Evolutionary conservation across 2,797 vertebrate species (phyloP), one percentile per base, ranked within the genome.

Genomic region (Spinus pinus): DNA sequence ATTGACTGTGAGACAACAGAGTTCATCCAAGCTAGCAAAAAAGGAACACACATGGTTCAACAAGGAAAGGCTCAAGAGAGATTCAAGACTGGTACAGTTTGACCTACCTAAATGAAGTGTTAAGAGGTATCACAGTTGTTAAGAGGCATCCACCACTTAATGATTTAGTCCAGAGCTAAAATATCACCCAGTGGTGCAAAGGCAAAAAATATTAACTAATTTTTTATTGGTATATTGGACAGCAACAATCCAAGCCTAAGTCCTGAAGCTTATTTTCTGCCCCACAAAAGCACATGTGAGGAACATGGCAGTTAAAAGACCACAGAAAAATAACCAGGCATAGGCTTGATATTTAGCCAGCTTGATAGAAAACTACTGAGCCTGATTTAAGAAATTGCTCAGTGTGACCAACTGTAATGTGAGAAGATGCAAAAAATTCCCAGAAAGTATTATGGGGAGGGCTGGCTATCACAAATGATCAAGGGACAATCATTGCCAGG

Each of bases 281-380:
- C 17, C 25, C 41, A 41, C 4, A 46, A 37, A 60, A 80, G 3
- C 1, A 2, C 3, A 22, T 0, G 0, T 16, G 19, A 44, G 15
- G 37, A 67, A 31, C 14, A 28, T 15, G 9, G 2, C 4, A 25
- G 14, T 22, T 41, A 23, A 19, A 16, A 53, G 24, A 31, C 25
- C 20, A 18, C 8, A 42, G 37, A 5, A 5, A 79, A 71, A 18
- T 25, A 44, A 5, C 14, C 16, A 54, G 5, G 4, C 7, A 9
- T 39, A 2, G 0, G 15, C 14, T 17, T 44, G 47, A 70, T 6
- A 2, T n/a, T 83, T 35, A 86, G 3, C 13, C 33, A 67, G 8
- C 3, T 67, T 46, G 28, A 49, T 9, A 74, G 14, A 67, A 67
- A 75, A 46, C 12, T 50, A 20, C 23, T 17, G 13, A 46, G 16